Percentiles rank a stretch among this genome's conserved stretches.
Conservation (phyloP, 2,113 vertebrate species). For the Peromyscus polionotus region DNA sequence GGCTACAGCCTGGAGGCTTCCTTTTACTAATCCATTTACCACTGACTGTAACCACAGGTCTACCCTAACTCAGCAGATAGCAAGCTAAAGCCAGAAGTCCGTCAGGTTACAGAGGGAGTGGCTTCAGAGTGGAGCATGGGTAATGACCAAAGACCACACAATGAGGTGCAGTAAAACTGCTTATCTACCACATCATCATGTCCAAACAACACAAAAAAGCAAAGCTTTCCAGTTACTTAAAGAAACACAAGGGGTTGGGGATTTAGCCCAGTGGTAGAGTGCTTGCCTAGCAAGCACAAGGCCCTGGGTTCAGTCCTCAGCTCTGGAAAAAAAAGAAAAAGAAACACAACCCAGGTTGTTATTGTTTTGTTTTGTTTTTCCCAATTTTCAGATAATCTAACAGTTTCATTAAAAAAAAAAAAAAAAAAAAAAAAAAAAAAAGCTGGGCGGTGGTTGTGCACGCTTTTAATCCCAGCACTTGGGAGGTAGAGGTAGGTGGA, state of each 20-base stretch:
- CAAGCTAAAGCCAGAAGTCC: neutral
- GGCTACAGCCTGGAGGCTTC: neutral
- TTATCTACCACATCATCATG: neutral
- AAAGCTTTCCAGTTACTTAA: neutral
- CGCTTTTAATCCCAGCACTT: too few species aligned
- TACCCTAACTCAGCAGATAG: neutral
- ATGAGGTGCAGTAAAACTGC: neutral
- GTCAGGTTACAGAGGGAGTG: neutral
- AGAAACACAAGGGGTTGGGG: neutral
- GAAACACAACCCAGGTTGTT: neutral
- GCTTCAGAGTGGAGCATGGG: neutral
- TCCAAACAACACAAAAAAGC: neutral
- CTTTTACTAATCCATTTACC: neutral
- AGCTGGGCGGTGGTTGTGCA: too few species aligned
- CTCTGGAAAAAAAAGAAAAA: neutral
- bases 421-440: neutral
- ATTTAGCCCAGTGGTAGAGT: too few species aligned
- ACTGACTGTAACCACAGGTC: neutral
- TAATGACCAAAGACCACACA: neutral
- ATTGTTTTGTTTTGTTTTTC: neutral
- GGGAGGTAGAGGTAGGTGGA: too few species aligned
- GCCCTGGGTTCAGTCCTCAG: too few species aligned
- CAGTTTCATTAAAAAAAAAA: slow-evolving; percentile 20
- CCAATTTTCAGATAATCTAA: slow-evolving; percentile 36
- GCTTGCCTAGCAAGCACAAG: too few species aligned